These are phyloP conservation scores for Oedothorax gibbosus DNA, from an alignment of 1,140 invertebrate genomes.

Conservation along the genomic window DNA sequence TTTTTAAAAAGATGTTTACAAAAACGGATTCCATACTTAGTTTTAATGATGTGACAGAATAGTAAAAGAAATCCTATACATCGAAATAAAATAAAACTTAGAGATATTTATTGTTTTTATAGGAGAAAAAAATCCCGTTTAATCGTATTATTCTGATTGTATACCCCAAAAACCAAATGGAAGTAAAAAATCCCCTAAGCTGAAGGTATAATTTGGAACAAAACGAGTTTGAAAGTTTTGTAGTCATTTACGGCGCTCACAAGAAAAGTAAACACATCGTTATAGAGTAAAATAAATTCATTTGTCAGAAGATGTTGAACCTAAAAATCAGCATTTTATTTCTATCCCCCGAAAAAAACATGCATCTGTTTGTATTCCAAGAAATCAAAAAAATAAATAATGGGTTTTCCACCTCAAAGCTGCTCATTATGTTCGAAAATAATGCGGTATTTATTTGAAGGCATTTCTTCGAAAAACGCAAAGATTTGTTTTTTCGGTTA, in stretches of 20 bases:
- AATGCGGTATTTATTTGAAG: slow-evolving; percentile 53
- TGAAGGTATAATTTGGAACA: no score
- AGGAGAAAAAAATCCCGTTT: no score
- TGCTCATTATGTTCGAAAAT: slow-evolving; percentile 56
- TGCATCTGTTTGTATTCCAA: slow-evolving; percentile 16
- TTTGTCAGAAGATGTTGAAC: slow-evolving; percentile 26
- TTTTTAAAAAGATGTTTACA: no score
- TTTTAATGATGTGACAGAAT: no score
- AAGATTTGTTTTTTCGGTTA: slow-evolving; percentile 27
- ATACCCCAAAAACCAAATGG: no score
- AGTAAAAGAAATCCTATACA: no score
- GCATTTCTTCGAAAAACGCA: slow-evolving; percentile 39
- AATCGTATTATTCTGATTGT: no score
- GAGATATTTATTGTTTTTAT: no score
- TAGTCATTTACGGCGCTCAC: background rate
- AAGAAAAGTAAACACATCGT: background rate
- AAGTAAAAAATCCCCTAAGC: no score
- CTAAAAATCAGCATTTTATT: background rate
- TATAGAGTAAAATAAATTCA: slow-evolving; percentile 18
- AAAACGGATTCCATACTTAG: no score
- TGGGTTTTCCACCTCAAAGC: slow-evolving; percentile 33
- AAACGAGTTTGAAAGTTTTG: background rate
- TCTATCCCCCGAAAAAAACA: slow-evolving; percentile 5
- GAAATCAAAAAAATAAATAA: slow-evolving; percentile 42
- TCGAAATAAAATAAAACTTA: no score